Conservation (phyloP, 2,888 invertebrate genomes). For the Zygogramma bicolorata region DNA sequence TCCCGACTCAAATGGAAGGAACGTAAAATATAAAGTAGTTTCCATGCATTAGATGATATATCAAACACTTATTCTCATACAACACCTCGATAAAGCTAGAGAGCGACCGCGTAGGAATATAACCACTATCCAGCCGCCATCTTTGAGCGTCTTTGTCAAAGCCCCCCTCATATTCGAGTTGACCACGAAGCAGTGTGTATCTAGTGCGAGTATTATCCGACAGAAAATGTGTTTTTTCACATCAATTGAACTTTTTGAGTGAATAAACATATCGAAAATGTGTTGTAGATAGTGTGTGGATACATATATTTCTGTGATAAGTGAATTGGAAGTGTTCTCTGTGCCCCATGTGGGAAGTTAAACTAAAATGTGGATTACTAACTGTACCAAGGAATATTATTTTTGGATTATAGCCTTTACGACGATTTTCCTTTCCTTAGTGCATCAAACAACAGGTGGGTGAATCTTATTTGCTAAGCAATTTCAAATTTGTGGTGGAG, state of each 20-base stretch:
- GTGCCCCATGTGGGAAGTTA: conserved; percentile 66
- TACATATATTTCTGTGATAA: conserved; percentile 66
- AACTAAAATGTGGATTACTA: conserved; percentile 76
- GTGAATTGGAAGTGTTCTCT: conserved; percentile 61
- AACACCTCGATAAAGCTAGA: conserved; percentile 6
- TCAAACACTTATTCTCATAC: background rate
- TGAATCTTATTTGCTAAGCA: conserved; percentile 16
- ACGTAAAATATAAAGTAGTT: background rate
- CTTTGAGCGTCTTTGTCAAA: conserved; percentile 63
- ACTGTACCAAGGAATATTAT: conserved; percentile 73
- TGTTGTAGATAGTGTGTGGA: conserved; percentile 56
- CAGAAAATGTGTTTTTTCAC: conserved; percentile 43
- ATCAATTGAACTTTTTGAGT: conserved; percentile 45
- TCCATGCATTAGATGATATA: background rate
- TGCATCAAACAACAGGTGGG: conserved; percentile 73
- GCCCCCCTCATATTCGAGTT: conserved; percentile 56
- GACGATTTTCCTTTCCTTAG: conserved; percentile 68
- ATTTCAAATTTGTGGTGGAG: conserved; percentile 13
- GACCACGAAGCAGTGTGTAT: conserved; percentile 51
- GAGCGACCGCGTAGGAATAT: conserved; percentile 60
- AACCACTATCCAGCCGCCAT: conserved; percentile 60
- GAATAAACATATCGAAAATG: conserved; percentile 48
- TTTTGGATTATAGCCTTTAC: conserved; percentile 75
- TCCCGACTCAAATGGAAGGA: background rate
- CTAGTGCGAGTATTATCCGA: conserved; percentile 46